These are phyloP conservation scores for Sinocyclocheilus maitianheensis DNA, from an alignment of 2,113 vertebrate genomes.

Conservation along the genomic window DNA sequence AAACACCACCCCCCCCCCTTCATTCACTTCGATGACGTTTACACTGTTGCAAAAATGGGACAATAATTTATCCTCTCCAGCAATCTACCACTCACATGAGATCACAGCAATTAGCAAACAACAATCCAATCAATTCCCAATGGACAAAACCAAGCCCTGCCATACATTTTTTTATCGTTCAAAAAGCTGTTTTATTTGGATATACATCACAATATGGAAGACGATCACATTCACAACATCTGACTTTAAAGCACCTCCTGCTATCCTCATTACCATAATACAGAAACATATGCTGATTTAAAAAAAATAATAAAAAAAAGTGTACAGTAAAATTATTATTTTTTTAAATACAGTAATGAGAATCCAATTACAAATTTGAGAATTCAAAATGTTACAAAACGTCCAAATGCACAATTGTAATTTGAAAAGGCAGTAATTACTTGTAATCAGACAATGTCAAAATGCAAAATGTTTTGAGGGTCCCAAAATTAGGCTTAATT, in stretches of 20 bases:
- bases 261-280: neutral
- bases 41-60: neutral
- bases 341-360: no score
- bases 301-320: no score
- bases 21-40: neutral
- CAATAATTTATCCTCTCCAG: neutral
- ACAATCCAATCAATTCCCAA: no score
- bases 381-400: neutral
- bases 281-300: neutral
- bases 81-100: neutral
- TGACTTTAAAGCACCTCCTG: neutral
- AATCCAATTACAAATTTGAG: no score
- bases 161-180: no score
- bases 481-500: neutral
- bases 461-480: no score
- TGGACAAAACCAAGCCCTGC: neutral
- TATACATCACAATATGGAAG: no score
- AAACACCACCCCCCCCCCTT: no score
- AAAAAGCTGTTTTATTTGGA: no score
- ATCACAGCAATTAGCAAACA: neutral
- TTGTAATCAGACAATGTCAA: neutral
- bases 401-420: neutral
- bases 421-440: neutral
- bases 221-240: no score
- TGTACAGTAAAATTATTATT: no score